Evolutionary conservation across 2,888 invertebrate species (phyloP), one percentile per base, ranked within the genome.

Genomic region (Cephus nigrinus): DNA sequence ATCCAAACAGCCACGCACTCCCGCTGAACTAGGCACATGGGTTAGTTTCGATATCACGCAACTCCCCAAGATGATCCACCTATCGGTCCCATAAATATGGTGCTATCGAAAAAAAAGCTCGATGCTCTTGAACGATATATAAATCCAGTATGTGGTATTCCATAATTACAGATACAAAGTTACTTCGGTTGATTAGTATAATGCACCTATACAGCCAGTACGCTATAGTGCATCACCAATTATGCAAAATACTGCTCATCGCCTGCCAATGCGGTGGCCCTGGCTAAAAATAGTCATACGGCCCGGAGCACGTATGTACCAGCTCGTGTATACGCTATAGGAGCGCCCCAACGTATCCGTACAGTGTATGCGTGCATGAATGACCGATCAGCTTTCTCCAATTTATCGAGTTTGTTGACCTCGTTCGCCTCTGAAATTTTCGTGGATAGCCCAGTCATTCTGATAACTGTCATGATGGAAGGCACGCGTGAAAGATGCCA

Each of bases 331-430:
- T 23, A 40, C 23, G 2, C 40, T 23, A 55, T 55, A 55, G 71
- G 30, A 71, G 32, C 32, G 31, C 30, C 30, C 71, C 31, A 33
- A 31, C 30, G 71, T 32, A 30, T 71, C 71, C 71, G 30, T 71
- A 12, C 30, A 9, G 12, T 71, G 71, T 71, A 33, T 71, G 71
- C 72, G 68, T 30, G 75, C 78, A 78, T 75, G 78, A 78, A 78
- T 78, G 78, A 75, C 72, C 69, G 75, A 75, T 75, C 74, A 78
- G 75, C 78, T 78, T 78, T 78, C 78, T 75, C 78, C 78, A 73
- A 78, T 75, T 78, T 75, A 78, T 78, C 31, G 73, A 73, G 78
- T 78, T 78, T 75, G 75, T 75, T 72, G 34, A 78, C 78, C 78
- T 73, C 68, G 40, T 55, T 55, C 40, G 40, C 23, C 40, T 55